Conservation (phyloP, 2,888 invertebrate species). For the Pseudoips prasinana region DNA sequence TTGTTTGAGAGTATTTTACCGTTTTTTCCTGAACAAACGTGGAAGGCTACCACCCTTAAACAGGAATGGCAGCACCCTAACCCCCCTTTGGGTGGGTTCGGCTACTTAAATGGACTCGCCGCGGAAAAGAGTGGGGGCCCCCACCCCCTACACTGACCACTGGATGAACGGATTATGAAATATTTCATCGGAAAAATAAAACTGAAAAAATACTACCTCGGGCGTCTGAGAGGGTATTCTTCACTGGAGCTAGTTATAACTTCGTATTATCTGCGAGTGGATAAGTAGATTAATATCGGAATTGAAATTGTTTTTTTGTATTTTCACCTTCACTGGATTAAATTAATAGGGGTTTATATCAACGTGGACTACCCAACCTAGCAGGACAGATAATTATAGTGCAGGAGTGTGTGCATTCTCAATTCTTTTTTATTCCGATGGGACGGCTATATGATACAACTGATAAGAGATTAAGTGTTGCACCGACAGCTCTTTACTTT, state of each 20-base stretch:
- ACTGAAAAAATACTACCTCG: slow-evolving; percentile 41
- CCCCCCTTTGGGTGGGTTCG: slow-evolving; percentile 23
- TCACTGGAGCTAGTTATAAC: slow-evolving; percentile 33
- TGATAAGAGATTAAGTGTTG: too few species aligned
- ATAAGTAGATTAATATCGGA: slow-evolving; percentile 21
- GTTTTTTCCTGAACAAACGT: slow-evolving; percentile 62
- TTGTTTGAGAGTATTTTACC: slow-evolving; percentile 62
- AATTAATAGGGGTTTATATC: too few species aligned
- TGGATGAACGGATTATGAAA: slow-evolving; percentile 71
- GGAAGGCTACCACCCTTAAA: slow-evolving; percentile 45
- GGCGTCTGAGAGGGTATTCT: slow-evolving; percentile 31
- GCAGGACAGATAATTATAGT: too few species aligned
- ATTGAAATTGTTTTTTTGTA: slow-evolving; percentile 8
- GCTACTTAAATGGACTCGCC: slow-evolving; percentile 58
- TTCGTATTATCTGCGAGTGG: slow-evolving; percentile 27
- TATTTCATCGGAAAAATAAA: slow-evolving; percentile 64
- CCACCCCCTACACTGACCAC: slow-evolving; percentile 52
- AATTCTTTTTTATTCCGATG: too few species aligned
- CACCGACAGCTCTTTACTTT: too few species aligned
- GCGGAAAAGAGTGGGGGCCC: slow-evolving; percentile 46
- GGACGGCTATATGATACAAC: too few species aligned
- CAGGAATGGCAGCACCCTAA: slow-evolving; percentile 22
- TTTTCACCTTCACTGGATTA: too few species aligned
- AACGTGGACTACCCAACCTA: too few species aligned
- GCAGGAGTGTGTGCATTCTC: too few species aligned